phyloP scores from a whole-genome alignment of 1,140 invertebrate species.

The Pararge aegeria region DNA sequence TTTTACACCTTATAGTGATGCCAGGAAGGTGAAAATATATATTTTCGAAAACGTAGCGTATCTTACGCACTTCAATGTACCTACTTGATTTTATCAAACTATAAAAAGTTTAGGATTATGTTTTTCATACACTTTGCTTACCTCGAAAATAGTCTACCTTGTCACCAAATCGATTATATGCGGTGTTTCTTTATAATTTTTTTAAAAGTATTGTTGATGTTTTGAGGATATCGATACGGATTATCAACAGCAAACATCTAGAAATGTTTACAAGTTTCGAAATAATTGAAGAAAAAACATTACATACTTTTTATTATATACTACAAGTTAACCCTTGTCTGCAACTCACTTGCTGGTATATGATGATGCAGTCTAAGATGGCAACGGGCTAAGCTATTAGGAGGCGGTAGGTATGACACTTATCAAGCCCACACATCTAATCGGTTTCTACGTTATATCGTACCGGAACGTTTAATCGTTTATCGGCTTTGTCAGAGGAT shows the following conservation, averaged over 20 bases:
- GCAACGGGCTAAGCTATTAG: too few relatives aligned
- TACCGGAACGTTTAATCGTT: too few relatives aligned
- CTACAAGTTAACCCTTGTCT: too few relatives aligned
- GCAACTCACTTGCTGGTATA: too few relatives aligned
- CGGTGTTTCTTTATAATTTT: slow-evolving; percentile 3
- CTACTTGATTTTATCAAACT: slow-evolving; percentile 6
- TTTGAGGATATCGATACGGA: slow-evolving; percentile 20
- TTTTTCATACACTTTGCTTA: neutral
- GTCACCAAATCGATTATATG: slow-evolving; percentile 17
- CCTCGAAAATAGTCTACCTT: slow-evolving; percentile 5
- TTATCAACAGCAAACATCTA: neutral
- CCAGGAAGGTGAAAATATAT: neutral
- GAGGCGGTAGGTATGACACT: too few relatives aligned
- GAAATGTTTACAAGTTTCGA: neutral
- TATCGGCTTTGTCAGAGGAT: too few relatives aligned
- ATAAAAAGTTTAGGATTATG: neutral
- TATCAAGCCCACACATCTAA: too few relatives aligned
- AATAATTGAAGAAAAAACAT: too few relatives aligned
- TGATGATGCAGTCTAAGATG: too few relatives aligned
- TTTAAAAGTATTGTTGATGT: slow-evolving; percentile 18
- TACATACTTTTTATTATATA: too few relatives aligned
- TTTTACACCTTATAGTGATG: slow-evolving; percentile 6
- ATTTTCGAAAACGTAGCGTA: neutral
- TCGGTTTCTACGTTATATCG: too few relatives aligned
- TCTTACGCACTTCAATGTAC: slow-evolving; percentile 8